These are phyloP conservation scores for Etia nguti DNA, from an alignment of 2,113 vertebrate species.

Conservation along the genomic window DNA sequence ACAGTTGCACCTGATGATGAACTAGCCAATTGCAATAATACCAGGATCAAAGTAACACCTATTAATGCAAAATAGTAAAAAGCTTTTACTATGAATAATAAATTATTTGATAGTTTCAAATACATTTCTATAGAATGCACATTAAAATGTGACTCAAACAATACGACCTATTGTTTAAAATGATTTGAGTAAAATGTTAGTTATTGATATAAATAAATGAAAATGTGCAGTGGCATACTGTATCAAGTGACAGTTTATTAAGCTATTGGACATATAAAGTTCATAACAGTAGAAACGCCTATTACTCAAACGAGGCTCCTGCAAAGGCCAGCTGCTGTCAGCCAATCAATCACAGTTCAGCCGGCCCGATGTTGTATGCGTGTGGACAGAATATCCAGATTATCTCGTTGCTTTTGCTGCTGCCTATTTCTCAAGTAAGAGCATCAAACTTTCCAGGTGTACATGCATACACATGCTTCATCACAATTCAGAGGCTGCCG, in stretches of 20 bases:
- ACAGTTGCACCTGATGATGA: background rate
- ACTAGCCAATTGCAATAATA: background rate
- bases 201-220: background rate
- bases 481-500: background rate
- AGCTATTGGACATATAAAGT: background rate
- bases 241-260: background rate
- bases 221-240: background rate
- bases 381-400: background rate
- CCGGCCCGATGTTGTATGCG: background rate
- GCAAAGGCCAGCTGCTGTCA: background rate
- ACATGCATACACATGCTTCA: background rate
- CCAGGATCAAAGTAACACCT: background rate
- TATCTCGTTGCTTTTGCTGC: background rate
- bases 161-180: background rate
- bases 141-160: background rate
- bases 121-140: background rate
- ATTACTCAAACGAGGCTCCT: background rate
- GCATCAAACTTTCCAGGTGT: background rate
- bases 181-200: background rate
- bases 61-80: background rate
- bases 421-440: background rate
- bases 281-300: background rate
- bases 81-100: background rate
- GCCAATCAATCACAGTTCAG: background rate
- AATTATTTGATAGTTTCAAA: background rate